Evolutionary conservation across 1,140 invertebrate species (phyloP).

Genomic region (Heliconius nattereri): DNA sequence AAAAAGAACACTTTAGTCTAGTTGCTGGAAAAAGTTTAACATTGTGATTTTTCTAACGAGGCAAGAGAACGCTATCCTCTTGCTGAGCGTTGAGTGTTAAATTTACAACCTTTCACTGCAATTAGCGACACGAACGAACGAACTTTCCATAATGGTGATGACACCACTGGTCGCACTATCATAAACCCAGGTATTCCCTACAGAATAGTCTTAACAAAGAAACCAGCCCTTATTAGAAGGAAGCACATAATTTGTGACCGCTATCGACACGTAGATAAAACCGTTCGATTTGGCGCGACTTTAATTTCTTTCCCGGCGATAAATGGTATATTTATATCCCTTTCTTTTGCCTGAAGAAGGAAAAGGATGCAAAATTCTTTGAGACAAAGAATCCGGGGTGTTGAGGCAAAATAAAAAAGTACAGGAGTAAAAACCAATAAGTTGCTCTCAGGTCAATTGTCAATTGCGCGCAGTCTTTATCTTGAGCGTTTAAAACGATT

Average conservation of each 20-base stretch:
- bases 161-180: neutral
- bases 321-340: conserved; percentile 59
- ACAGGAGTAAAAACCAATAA: conserved; percentile 51
- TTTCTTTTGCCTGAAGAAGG: conserved; percentile 38
- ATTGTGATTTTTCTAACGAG: too few species aligned
- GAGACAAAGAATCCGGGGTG: conserved; percentile 61
- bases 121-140: too few species aligned
- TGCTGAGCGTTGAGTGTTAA: too few species aligned
- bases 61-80: too few species aligned
- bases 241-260: conserved; percentile 78
- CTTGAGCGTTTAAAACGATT: conserved; percentile 39
- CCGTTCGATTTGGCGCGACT: conserved; percentile 74
- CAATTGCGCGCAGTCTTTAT: conserved; percentile 44
- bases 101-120: too few species aligned
- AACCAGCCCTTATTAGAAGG: conserved; percentile 44
- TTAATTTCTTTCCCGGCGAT: conserved; percentile 76
- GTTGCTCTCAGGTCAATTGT: conserved; percentile 54
- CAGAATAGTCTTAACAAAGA: conserved; percentile 17
- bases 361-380: conserved; percentile 44
- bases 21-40: too few species aligned
- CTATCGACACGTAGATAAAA: conserved; percentile 77
- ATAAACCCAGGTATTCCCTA: neutral
- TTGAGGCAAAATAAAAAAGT: conserved; percentile 53
- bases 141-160: neutral
- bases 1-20: too few species aligned